These are phyloP conservation scores for Stichopus chloronotus DNA, from an alignment of 35 echinoderm and acorn worm genomes.

Conservation along the genomic window DNA sequence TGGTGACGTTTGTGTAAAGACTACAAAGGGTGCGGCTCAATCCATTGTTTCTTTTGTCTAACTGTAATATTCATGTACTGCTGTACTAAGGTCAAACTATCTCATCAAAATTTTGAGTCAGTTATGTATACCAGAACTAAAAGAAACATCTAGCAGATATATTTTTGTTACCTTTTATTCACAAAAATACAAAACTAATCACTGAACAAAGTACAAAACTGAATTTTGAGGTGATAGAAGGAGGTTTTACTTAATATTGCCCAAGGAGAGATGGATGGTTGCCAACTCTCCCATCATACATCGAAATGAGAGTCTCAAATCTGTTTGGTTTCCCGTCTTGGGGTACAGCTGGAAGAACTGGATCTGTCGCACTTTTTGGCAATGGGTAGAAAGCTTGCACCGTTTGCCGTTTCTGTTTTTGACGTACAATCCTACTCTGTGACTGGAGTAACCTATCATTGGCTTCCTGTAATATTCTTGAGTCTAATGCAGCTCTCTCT, in stretches of 20 bases:
- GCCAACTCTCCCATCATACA: constrained; percentile 93
- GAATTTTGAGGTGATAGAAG: background rate
- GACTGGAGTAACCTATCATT: constrained; percentile 80
- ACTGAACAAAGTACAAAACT: background rate
- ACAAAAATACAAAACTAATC: too few relatives aligned
- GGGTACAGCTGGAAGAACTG: constrained; percentile 77
- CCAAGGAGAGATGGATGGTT: constrained; percentile 80
- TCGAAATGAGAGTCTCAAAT: constrained; percentile 83
- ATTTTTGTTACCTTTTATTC: too few relatives aligned
- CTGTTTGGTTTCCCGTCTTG: constrained; percentile 82
- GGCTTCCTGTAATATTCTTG: constrained; percentile 73
- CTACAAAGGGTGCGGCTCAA: too few relatives aligned
- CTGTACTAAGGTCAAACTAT: too few relatives aligned
- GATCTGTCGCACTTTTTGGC: constrained; percentile 87
- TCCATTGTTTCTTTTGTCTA: too few relatives aligned
- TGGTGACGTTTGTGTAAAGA: too few relatives aligned
- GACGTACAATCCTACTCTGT: constrained; percentile 58
- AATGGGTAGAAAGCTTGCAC: constrained; percentile 84
- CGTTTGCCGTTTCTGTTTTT: constrained; percentile 74
- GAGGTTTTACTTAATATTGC: background rate
- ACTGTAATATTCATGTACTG: too few relatives aligned
- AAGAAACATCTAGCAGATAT: too few relatives aligned
- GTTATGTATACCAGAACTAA: too few relatives aligned
- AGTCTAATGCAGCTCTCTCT: constrained; percentile 83
- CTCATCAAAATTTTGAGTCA: too few relatives aligned